These are phyloP conservation scores for Zosterops japonicus DNA, from an alignment of 2,113 vertebrate species.

Conservation along the genomic window DNA sequence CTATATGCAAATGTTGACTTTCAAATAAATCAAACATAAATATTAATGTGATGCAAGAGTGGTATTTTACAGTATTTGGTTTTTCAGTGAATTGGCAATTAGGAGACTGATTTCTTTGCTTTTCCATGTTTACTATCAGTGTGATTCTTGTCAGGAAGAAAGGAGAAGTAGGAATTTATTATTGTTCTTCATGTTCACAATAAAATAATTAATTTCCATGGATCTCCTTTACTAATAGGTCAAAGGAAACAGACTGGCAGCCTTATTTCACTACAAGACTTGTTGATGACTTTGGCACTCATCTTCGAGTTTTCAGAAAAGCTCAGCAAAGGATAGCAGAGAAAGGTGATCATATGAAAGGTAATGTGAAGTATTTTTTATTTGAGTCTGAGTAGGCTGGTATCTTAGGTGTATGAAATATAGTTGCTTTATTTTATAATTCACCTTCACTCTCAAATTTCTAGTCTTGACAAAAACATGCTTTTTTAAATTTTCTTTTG, in stretches of 20 bases:
- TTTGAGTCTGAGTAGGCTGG: neutral
- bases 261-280: slow-evolving; percentile 98
- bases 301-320: slow-evolving; percentile 97
- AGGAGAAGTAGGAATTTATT: neutral
- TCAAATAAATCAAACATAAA: neutral
- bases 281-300: slow-evolving; percentile 97
- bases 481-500: neutral
- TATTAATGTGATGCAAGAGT: neutral
- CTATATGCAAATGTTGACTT: neutral
- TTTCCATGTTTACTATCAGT: neutral
- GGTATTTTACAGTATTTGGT: neutral
- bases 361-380: slow-evolving; percentile 56
- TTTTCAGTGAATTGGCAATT: neutral
- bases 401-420: neutral
- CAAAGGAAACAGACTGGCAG: slow-evolving; percentile 99
- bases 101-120: neutral
- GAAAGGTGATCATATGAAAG: slow-evolving; percentile 89
- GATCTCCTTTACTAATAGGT: slow-evolving; percentile 73
- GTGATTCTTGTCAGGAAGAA: neutral
- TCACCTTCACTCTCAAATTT: neutral
- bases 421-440: neutral
- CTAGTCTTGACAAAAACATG: neutral
- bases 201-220: neutral
- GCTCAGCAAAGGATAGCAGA: slow-evolving; percentile 92
- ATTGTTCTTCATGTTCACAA: neutral